phyloP scores from a whole-genome alignment of 2,113 vertebrate species.

The Oncorhynchus tshawytscha region DNA sequence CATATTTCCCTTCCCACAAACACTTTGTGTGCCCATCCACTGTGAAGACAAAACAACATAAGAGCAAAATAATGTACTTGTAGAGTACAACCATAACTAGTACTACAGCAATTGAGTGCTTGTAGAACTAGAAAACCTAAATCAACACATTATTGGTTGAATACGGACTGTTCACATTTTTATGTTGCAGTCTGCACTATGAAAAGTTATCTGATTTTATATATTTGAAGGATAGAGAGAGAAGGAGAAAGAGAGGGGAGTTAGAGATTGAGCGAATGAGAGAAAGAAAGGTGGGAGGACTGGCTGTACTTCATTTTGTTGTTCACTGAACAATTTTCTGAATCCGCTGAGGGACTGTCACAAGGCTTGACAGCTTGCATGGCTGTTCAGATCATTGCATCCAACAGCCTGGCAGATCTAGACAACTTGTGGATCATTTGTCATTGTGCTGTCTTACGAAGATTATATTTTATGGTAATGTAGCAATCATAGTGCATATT shows the following conservation, averaged over 20 bases:
- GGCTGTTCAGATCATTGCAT: constrained; percentile 41
- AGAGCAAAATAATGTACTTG: no score
- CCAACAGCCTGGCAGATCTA: constrained; percentile 49
- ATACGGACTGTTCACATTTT: no score
- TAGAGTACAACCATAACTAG: no score
- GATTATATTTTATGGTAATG: constrained; percentile 50
- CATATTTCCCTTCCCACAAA: constrained; percentile 35
- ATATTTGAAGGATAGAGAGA: no score
- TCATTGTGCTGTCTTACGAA: constrained; percentile 48
- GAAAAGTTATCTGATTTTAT: no score
- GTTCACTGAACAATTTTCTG: constrained; percentile 64
- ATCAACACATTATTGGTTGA: no score
- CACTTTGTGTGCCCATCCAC: not conserved
- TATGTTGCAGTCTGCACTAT: no score
- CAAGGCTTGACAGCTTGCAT: constrained; percentile 52
- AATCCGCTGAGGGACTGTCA: constrained; percentile 51
- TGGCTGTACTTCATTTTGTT: constrained; percentile 46
- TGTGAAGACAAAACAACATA: not conserved
- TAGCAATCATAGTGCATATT: constrained; percentile 37
- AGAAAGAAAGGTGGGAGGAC: not conserved
- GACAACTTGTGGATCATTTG: constrained; percentile 58
- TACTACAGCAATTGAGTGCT: no score
- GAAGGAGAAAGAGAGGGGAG: no score
- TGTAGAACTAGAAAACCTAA: no score
- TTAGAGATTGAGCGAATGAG: not conserved